Base-by-base conservation (phyloP, 2,797 vertebrate species). In the Oreonectes daqikongensis region DNA sequence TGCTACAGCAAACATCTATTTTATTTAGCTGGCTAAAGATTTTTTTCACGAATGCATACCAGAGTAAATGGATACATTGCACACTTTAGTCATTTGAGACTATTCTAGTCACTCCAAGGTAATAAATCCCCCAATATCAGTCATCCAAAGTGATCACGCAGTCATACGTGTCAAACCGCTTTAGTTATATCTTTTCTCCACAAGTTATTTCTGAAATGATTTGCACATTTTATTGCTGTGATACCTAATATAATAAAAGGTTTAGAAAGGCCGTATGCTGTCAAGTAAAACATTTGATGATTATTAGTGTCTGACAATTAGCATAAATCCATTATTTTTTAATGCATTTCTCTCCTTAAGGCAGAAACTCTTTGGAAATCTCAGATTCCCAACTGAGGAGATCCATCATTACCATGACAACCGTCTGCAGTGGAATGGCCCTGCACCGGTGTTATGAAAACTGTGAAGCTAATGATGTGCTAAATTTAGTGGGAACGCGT, bases 401-500 rank as follows among this genome's bases (percentile, higher is more conserved):
- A 75, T 69, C 46, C 38, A 22, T 71, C 67, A 80, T 90, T 20
- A 85, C 86, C 90, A 90, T 88, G 88, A 88, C 87, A 90, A 91
- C 90, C 79, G 66, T 84, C 86, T 77, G 75, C 42, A 7, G 76
- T 81, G 77, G 84, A 87, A 88, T 85, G 79, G 82, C 83, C 61
- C 77, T 75, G 69, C 86, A 84, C 50, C 82, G 88, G 88, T 85
- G 89, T 77, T 76, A 84, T 78, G 81, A 90, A 89, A 91, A 89
- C 87, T 90, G 88, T 88, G 88, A 90, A 86, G 84, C 85, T 88
- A 89, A 90, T 88, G 84, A 88, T 69, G 84, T 79, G 86, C 87
- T 88, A 90, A 88, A 87, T 90, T 83, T 88, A 82, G 88, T 85
- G 86, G 88, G 86, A 78, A 68, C 79, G 42, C 71, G 83, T 88